phyloP scores from a whole-genome alignment of 2,113 vertebrate species.

The Stegastes partitus region DNA sequence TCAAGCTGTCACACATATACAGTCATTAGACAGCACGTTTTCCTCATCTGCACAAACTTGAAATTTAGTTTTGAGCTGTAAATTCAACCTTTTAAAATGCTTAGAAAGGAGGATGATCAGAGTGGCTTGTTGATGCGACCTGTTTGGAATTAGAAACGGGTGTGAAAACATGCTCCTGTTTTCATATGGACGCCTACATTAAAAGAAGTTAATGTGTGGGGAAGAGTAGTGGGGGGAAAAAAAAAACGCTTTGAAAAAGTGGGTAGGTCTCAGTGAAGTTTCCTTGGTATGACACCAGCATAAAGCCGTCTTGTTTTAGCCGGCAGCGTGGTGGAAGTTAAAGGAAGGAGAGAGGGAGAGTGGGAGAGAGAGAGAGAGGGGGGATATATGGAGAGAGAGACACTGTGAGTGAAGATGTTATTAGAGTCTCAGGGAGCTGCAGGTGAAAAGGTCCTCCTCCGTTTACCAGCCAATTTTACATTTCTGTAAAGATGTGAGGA shows the following conservation, averaged over 20 bases:
- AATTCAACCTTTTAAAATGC: no score
- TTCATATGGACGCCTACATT: conserved; percentile 5
- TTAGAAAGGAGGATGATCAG: no score
- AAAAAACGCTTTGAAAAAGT: conserved; percentile 58
- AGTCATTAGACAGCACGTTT: background rate
- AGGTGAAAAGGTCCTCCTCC: conserved; percentile 91
- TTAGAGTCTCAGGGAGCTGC: conserved; percentile 94
- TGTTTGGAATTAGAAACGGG: background rate
- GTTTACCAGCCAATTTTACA: conserved; percentile 58
- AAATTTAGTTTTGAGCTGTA: background rate
- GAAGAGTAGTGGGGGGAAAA: conserved; percentile 1
- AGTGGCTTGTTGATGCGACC: background rate
- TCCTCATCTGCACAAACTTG: background rate
- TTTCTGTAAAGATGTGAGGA: conserved; percentile 33
- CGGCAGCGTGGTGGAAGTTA: conserved; percentile 66
- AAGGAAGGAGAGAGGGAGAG: conserved; percentile 57
- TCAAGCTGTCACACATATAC: conserved; percentile 24
- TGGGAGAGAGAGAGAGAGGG: background rate
- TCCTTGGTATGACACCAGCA: conserved; percentile 78
- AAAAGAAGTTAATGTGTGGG: conserved; percentile 28
- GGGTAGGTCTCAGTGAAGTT: conserved; percentile 70
- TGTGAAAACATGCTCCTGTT: background rate
- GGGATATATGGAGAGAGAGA: conserved; percentile 55
- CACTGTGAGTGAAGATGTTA: conserved; percentile 77
- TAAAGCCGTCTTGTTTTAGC: conserved; percentile 85